Conservation (phyloP, 1,140 invertebrate species). For the Cydia amplana region DNA sequence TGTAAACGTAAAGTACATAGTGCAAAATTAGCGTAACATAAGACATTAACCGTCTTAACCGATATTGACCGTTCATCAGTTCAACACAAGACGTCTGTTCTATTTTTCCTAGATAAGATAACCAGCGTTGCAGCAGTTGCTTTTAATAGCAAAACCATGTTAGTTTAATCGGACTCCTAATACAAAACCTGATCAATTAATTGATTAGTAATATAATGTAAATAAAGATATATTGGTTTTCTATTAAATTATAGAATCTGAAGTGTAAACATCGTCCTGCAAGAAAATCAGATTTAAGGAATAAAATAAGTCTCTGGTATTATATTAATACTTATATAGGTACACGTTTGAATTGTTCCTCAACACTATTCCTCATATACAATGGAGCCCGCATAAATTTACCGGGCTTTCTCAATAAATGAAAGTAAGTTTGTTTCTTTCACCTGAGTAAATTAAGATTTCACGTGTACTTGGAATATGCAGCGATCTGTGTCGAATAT, state of each 20-base stretch:
- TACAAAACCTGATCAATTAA: background rate
- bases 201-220: conserved; percentile 1
- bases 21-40: too few relatives aligned
- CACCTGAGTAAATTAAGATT: conserved; percentile 37
- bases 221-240: background rate
- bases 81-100: background rate
- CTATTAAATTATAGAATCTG: too few relatives aligned
- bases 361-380: conserved; percentile 35
- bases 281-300: too few relatives aligned
- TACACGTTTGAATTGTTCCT: too few relatives aligned
- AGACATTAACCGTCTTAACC: too few relatives aligned
- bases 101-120: background rate
- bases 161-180: background rate
- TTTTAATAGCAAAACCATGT: background rate
- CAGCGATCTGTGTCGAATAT: conserved; percentile 24
- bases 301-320: too few relatives aligned
- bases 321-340: too few relatives aligned
- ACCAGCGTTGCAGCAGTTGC: too few relatives aligned
- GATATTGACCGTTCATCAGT: too few relatives aligned
- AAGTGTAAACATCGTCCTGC: too few relatives aligned
- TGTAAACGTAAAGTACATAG: too few relatives aligned
- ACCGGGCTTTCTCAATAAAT: conserved; percentile 48
- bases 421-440: conserved; percentile 50
- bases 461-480: conserved; percentile 38
- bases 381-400: conserved; percentile 49